Conservation (phyloP, 2,797 vertebrate genomes). For the Selene dorsalis region DNA sequence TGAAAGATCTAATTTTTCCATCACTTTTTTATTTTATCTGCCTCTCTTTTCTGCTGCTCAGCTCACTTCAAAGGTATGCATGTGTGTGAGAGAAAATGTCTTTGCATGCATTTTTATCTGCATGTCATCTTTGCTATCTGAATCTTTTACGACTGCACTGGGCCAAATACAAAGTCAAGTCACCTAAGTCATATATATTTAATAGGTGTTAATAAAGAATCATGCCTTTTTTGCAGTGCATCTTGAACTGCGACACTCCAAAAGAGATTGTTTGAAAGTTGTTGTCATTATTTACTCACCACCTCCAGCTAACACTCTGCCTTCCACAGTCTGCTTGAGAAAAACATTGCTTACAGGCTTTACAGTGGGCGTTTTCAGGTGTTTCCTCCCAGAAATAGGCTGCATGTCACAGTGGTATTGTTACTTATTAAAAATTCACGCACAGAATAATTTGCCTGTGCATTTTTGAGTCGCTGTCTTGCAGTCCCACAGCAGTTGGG, state of each 20-base stretch:
- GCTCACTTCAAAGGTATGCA: not conserved
- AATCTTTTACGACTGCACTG: conserved; percentile 13
- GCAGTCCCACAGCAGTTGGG: not conserved
- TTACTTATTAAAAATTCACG: conserved; percentile 45
- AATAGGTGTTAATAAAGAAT: not conserved
- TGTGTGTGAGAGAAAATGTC: not conserved
- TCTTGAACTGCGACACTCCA: not conserved
- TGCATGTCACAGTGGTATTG: conserved; percentile 23
- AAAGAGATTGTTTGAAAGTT: not conserved
- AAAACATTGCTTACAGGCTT: conserved; percentile 1
- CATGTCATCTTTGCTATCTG: not conserved
- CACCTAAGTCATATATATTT: conserved; percentile 25
- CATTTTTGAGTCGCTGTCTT: conserved; percentile 24
- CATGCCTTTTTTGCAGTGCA: not conserved
- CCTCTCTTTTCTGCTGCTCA: not conserved
- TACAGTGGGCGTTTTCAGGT: conserved; percentile 24
- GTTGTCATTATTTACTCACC: not conserved
- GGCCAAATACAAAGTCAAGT: conserved; percentile 15
- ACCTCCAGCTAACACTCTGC: not conserved
- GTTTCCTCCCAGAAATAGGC: conserved; percentile 44
- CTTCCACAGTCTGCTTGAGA: not conserved
- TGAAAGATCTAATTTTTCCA: not conserved
- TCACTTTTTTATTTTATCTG: conserved; percentile 1
- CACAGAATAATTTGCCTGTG: conserved; percentile 31
- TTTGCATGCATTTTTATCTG: not conserved